A percentile compares a stretch with the other conserved stretches of the same genome.
Conservation (phyloP, 2,888 invertebrate species). For the Cryptus armator region DNA sequence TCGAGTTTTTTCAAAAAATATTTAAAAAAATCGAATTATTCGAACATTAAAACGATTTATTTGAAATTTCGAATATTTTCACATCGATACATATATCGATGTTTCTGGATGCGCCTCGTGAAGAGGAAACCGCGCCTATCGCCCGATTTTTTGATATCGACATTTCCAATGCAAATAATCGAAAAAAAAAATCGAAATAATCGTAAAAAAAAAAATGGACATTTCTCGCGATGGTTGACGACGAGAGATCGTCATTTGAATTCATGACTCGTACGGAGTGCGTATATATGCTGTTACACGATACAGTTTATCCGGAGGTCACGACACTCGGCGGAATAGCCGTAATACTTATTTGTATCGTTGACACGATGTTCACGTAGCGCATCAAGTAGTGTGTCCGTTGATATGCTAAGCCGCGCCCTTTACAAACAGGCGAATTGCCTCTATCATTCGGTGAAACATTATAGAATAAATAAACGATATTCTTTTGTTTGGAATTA, state of each 20-base stretch:
- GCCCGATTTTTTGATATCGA: not conserved
- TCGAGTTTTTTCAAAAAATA: not conserved
- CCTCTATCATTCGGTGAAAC: not conserved
- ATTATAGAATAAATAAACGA: not conserved
- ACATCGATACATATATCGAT: not conserved
- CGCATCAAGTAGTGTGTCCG: conserved; percentile 36
- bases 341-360: conserved; percentile 44
- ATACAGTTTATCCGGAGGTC: conserved; percentile 60
- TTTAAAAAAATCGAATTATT: too few species aligned
- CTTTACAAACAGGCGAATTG: not conserved
- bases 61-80: too few species aligned
- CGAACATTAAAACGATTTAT: too few species aligned
- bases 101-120: not conserved
- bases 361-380: conserved; percentile 59
- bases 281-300: conserved; percentile 50
- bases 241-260: conserved; percentile 57
- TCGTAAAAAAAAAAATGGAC: conserved; percentile 61
- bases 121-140: not conserved
- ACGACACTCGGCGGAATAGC: conserved; percentile 40
- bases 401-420: conserved; percentile 45
- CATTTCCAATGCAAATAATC: conserved; percentile 59
- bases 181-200: too few species aligned
- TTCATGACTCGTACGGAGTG: conserved; percentile 64
- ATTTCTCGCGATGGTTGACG: conserved; percentile 40
- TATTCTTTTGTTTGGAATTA: not conserved